Conservation (phyloP, 2,113 vertebrate species). For the Ochotona curzoniae region DNA sequence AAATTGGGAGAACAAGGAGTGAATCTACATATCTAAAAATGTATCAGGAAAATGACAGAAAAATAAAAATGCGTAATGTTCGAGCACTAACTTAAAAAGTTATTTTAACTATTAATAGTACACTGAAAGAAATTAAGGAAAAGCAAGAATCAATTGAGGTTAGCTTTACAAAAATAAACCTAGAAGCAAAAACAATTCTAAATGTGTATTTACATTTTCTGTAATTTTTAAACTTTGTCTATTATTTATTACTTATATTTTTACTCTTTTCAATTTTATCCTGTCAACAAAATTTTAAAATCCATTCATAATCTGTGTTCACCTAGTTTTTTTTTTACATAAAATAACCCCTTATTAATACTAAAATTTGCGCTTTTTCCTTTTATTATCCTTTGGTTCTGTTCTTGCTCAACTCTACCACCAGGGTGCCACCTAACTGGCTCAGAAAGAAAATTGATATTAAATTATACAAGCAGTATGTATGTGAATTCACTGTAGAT, state of each 20-base stretch:
- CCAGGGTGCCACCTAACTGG: not conserved
- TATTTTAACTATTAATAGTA: conserved; percentile 1
- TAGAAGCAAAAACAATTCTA: not conserved
- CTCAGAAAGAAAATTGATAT: conserved; percentile 2
- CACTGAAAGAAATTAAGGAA: not conserved
- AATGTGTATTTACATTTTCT: not conserved
- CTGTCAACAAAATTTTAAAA: not conserved
- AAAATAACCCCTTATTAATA: not conserved
- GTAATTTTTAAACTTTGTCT: not conserved
- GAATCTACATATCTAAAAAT: too few species aligned
- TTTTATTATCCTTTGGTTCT: conserved; percentile 22
- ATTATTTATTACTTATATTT: not conserved
- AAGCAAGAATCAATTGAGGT: not conserved
- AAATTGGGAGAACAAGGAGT: too few species aligned
- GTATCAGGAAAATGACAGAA: conserved; percentile 9
- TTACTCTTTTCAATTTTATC: not conserved
- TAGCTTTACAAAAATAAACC: conserved; percentile 8
- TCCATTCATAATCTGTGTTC: not conserved
- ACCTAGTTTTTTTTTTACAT: conserved; percentile 19
- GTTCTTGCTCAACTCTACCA: not conserved
- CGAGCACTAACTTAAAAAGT: conserved; percentile 18
- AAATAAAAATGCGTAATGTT: not conserved
- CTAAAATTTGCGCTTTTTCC: not conserved
- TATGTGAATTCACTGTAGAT: not conserved
- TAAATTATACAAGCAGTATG: not conserved